A percentile compares a stretch with the other conserved stretches of the same genome.
These are phyloP conservation scores for Pherbina coryleti DNA, from an alignment of 2,888 invertebrate species.

Conservation along the genomic window DNA sequence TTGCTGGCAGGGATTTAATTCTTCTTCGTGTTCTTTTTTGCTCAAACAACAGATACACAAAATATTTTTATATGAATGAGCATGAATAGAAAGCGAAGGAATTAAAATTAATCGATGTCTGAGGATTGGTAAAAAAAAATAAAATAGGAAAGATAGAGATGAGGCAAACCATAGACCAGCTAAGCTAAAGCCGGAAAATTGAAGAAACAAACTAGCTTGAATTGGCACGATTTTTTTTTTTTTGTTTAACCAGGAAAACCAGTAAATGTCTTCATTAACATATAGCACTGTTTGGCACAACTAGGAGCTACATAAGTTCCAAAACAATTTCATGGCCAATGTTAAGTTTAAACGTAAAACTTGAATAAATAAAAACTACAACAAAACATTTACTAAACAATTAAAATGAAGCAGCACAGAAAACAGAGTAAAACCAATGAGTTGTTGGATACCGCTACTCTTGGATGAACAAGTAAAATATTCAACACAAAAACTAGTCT, in stretches of 20 bases:
- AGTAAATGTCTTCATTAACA: neutral
- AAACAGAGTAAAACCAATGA: neutral
- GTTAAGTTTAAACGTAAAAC: neutral
- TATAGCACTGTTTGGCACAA: neutral
- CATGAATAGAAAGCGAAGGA: neutral
- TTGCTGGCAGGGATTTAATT: slow-evolving; percentile 23
- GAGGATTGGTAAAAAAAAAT: slow-evolving; percentile 5
- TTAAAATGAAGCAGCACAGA: slow-evolving; percentile 10
- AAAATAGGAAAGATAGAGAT: neutral
- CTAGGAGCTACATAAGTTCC: neutral
- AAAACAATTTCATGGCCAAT: slow-evolving; percentile 5
- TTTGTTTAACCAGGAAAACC: neutral
- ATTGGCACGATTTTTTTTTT: neutral
- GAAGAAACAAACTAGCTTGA: neutral
- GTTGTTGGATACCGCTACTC: neutral
- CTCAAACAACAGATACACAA: slow-evolving; percentile 31
- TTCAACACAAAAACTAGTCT: slow-evolving; percentile 4
- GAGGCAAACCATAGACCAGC: neutral
- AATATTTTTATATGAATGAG: slow-evolving; percentile 12
- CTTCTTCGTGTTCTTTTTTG: neutral
- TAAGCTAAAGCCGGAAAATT: no score
- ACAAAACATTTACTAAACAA: slow-evolving; percentile 1
- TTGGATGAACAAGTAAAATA: neutral
- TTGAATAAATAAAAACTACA: neutral
- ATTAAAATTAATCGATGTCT: slow-evolving; percentile 1